Conservation (phyloP, 2,888 invertebrate species). For the Apotomis betuletana region DNA sequence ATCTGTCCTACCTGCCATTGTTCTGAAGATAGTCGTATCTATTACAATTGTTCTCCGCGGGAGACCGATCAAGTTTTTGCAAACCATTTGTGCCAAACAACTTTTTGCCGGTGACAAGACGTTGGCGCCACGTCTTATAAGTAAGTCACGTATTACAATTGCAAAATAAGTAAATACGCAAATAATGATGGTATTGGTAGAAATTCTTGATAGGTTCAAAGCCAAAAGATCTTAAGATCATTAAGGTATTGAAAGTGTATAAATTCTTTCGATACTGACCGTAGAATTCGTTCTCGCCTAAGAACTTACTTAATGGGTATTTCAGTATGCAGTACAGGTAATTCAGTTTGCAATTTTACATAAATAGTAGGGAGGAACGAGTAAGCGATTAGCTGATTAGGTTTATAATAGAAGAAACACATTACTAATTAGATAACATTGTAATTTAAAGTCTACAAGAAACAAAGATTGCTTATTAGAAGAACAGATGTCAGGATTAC, state of each 20-base stretch:
- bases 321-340: not conserved
- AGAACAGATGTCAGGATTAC: not conserved
- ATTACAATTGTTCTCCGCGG: conserved; percentile 41
- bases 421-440: not conserved
- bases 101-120: conserved; percentile 32
- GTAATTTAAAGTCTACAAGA: conserved; percentile 1
- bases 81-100: conserved; percentile 33
- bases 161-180: conserved; percentile 30
- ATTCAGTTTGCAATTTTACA: conserved; percentile 1
- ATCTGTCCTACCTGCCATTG: conserved; percentile 52
- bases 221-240: not conserved
- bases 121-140: conserved; percentile 39
- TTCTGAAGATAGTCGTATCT: conserved; percentile 48
- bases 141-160: conserved; percentile 37
- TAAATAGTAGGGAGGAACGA: not conserved
- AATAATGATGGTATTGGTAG: conserved; percentile 19
- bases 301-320: conserved; percentile 4
- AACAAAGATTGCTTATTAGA: not conserved
- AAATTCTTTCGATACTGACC: not conserved
- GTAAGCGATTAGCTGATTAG: conserved; percentile 10
- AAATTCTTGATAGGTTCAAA: not conserved
- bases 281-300: not conserved
- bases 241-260: not conserved
- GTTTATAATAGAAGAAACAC: not conserved
- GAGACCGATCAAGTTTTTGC: conserved; percentile 40